These are phyloP conservation scores for Ennomos fuscantarius DNA, from an alignment of 2,888 invertebrate species.

Conservation along the genomic window DNA sequence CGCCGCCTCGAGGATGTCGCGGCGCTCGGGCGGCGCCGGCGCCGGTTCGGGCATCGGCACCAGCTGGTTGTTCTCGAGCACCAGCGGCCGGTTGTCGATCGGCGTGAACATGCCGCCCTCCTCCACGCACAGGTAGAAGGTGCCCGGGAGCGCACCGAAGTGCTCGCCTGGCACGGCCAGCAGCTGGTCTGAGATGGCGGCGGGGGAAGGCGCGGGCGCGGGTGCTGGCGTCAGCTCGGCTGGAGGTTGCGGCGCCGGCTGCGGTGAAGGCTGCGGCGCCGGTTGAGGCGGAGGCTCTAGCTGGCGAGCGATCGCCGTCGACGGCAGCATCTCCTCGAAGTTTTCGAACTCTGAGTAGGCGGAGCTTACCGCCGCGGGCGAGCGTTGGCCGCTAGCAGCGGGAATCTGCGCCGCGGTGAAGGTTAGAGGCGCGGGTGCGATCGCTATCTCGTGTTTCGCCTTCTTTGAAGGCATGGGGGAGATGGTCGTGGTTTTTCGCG, in stretches of 20 bases:
- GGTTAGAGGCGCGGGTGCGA: conserved; percentile 42
- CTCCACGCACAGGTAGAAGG: conserved; percentile 90
- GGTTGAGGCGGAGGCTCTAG: conserved; percentile 45
- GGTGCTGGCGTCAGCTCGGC: conserved; percentile 48
- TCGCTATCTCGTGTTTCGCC: conserved; percentile 27
- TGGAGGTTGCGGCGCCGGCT: conserved; percentile 40
- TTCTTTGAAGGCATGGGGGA: conserved; percentile 31
- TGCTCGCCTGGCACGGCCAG: conserved; percentile 90
- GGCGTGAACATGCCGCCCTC: conserved; percentile 89
- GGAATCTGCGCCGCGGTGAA: conserved; percentile 26
- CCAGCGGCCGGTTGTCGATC: conserved; percentile 88
- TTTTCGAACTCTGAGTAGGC: conserved; percentile 69
- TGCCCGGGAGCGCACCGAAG: conserved; percentile 89
- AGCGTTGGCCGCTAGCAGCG: conserved; percentile 48
- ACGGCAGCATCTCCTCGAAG: conserved; percentile 76
- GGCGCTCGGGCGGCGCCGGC: conserved; percentile 73
- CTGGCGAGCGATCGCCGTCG: conserved; percentile 74
- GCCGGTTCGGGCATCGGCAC: conserved; percentile 72
- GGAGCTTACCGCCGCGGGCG: conserved; percentile 50
- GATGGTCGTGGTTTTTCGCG: conserved; percentile 59
- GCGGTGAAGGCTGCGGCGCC: conserved; percentile 33
- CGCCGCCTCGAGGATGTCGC: conserved; percentile 91
- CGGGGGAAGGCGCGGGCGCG: conserved; percentile 55
- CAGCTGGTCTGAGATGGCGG: conserved; percentile 85
- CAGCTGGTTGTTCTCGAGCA: conserved; percentile 77